Base-by-base conservation (phyloP, 2,113 vertebrate species). In the Addax nasomaculatus region DNA sequence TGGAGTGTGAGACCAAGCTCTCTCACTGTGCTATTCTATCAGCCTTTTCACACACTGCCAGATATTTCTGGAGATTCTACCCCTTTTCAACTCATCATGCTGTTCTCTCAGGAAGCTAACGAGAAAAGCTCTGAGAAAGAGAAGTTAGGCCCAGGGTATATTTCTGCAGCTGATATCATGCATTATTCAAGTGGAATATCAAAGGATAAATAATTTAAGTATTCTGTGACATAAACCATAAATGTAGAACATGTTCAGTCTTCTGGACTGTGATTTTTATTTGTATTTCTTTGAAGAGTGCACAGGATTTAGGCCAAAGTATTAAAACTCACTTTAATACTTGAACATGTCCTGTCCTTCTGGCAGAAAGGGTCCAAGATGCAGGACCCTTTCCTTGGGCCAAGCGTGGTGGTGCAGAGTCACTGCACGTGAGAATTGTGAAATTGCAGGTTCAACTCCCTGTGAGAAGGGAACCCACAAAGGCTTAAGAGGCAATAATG, bases 151-250 rank as follows among this genome's bases (percentile, higher is more conserved):
- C 11, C n/a, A 0, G 0, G 30, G 49, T n/a, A 36, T 81, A 76
- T 95, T 92, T 51, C 15, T 43, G 53, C 79, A 79, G 60, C 85
- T 80, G 86, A 83, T 39, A 79, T 25, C 92, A 80, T 85, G 29
- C 16, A 97, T 97, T 98, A 96, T 92, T 95, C 85, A 98, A 94
- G 67, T 97, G 91, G 70, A 94, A 73, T 97, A 98, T 98, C 95
- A 33, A 49, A 93, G 89, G 76, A 98, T 98, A 98, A 98, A 98
- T 96, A 96, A 97, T 95, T 93, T 87, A 98, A 98, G 64, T 47
- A 94, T 98, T 94, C 96, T 98, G 95, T 98, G 97, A 98, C 93
- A 96, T 90, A 95, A 98, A 96, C 85, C 30, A 92, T 95, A 98
- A 97, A 87, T 84, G 60, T 84, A 98, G 95, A 98, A 98, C 95